These are phyloP conservation scores for Nemopilema nomurai DNA, from an alignment of 30 jellyfish, hydroid and myxozoan species.

Conservation along the genomic window DNA sequence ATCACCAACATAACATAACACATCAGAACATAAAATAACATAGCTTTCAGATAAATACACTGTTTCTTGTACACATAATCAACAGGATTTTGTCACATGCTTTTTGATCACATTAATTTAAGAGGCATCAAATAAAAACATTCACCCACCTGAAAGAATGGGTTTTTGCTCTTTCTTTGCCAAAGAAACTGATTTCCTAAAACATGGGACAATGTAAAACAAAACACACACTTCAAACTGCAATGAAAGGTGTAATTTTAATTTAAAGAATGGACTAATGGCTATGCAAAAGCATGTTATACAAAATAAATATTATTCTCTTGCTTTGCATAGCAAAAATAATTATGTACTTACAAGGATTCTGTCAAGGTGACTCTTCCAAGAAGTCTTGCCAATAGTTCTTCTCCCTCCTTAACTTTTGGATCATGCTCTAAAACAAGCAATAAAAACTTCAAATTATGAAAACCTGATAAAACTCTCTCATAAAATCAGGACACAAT, in stretches of 20 bases:
- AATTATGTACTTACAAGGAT: constrained; percentile 33
- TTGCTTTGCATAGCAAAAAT: too few species aligned
- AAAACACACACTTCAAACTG: too few species aligned
- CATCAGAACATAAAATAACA: too few species aligned
- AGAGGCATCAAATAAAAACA: neutral
- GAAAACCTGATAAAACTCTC: neutral
- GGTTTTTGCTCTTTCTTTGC: neutral
- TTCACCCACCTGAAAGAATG: neutral
- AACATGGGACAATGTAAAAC: neutral
- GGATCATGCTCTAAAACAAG: constrained; percentile 46
- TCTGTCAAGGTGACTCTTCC: constrained; percentile 47
- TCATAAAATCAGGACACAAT: neutral
- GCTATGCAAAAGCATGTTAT: too few species aligned
- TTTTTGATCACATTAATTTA: too few species aligned
- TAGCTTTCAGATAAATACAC: too few species aligned
- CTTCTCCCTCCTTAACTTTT: constrained; percentile 64
- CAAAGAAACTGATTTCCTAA: neutral
- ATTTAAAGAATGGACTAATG: too few species aligned
- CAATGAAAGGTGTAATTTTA: too few species aligned
- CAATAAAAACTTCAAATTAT: neutral
- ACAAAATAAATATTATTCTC: too few species aligned
- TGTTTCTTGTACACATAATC: too few species aligned
- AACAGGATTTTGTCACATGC: too few species aligned
- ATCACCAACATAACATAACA: too few species aligned
- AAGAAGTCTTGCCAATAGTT: constrained; percentile 55